Percentiles rank a stretch among this genome's conserved stretches.
phyloP scores from a whole-genome alignment of 2,888 invertebrate species.

The Mythimna impura region DNA sequence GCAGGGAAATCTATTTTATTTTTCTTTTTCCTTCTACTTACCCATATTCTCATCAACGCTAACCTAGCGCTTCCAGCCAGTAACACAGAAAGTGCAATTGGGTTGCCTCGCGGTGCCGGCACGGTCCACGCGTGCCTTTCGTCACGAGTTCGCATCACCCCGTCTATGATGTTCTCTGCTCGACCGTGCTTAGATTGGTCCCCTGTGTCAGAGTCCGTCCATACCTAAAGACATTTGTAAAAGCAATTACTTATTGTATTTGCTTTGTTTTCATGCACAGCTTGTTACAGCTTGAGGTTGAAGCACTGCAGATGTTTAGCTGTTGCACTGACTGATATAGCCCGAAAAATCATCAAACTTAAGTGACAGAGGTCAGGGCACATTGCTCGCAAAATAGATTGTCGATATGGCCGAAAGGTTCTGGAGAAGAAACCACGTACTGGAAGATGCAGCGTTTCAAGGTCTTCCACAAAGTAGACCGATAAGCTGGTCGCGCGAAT shows the following conservation, averaged over 20 bases:
- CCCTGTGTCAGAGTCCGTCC: slow-evolving; percentile 91
- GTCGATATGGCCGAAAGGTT: too few relatives aligned
- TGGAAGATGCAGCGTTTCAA: too few relatives aligned
- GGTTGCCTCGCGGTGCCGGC: slow-evolving; percentile 91
- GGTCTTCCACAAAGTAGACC: too few relatives aligned
- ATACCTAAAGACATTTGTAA: slow-evolving; percentile 82
- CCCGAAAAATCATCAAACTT: too few relatives aligned
- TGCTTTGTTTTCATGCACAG: background rate
- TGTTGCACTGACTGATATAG: too few relatives aligned
- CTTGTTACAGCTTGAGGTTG: too few relatives aligned
- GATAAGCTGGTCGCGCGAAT: too few relatives aligned
- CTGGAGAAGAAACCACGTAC: too few relatives aligned
- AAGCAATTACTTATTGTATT: background rate
- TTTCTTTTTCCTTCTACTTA: slow-evolving; percentile 73
- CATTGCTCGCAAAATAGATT: too few relatives aligned
- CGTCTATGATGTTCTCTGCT: slow-evolving; percentile 92
- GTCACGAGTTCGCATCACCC: slow-evolving; percentile 93
- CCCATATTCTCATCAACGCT: slow-evolving; percentile 93
- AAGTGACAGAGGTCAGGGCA: too few relatives aligned
- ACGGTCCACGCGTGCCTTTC: slow-evolving; percentile 95
- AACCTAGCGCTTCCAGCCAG: slow-evolving; percentile 89
- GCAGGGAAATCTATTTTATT: background rate
- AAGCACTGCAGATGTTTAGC: too few relatives aligned
- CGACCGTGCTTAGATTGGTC: slow-evolving; percentile 90
- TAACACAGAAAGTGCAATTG: slow-evolving; percentile 91